Evolutionary conservation across 2,113 vertebrate species (phyloP), one percentile per base, ranked within the genome.

Genomic region (Monarcha castaneiventris): DNA sequence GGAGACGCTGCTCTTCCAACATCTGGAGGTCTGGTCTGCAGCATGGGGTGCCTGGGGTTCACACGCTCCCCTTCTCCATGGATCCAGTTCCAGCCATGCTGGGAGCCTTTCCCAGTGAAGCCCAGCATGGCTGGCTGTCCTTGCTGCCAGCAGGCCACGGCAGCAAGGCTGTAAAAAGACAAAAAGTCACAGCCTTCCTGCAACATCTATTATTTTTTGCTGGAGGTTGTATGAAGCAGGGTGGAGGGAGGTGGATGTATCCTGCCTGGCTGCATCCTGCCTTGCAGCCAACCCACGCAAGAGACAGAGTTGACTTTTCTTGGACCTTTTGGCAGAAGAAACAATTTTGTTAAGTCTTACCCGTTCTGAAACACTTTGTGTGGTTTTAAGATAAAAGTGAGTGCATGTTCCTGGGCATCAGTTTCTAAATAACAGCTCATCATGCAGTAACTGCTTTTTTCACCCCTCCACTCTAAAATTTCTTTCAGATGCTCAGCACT

Each of bases 21-120:
- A 93, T 90, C 92, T 94, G 93, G 87, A 96, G 81, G 43, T 89
- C 81, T 94, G 84, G 12, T 64, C 81, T 71, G 46, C 61, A 80
- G 76, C 61, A 3, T 3, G 12, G 72, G 54, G 84, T 87, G 91
- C 44, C 59, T 78, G 74, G 59, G 85, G 54, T 55, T 96, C 61
- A 52, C 4, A 51, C 0, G 1, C 20, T 92, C 51, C 41, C 41
- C 44, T 89, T 92, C 68, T 62, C 43, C 27, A 2, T 41, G 55
- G 72, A 91, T 83, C 67, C 37, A 39, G 51, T 18, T 62, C 68
- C 55, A 80, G 59, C 55, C 81, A 39, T 8, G 84, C 82, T 78
- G 77, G 67, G 39, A 94, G 22, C 78, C 49, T 82, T 72, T 74
- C 66, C 54, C 71, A 32, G 14, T 19, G 76, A 76, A 86, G 55